A percentile compares a stretch with the other conserved stretches of the same genome.
These are phyloP conservation scores for Telenomus remus DNA, from an alignment of 1,140 invertebrate species.

Conservation along the genomic window DNA sequence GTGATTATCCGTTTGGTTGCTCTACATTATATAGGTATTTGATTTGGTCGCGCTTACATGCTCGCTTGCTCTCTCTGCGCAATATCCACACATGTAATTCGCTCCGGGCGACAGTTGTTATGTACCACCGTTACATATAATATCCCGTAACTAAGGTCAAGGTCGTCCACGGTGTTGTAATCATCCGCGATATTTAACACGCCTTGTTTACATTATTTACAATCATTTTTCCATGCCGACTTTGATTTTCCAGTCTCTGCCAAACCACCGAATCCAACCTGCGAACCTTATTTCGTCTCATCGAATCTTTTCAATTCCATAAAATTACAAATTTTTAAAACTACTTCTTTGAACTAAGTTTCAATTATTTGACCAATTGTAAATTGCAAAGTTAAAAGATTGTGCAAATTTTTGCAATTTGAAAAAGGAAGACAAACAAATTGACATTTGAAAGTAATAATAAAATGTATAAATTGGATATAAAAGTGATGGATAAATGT, in stretches of 20 bases:
- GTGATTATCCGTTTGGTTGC: slow-evolving; percentile 43
- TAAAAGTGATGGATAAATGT: too few species aligned
- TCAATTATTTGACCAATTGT: too few species aligned
- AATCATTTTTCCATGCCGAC: not conserved
- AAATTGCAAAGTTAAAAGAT: too few species aligned
- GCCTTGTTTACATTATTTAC: not conserved
- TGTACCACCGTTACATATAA: slow-evolving; percentile 36
- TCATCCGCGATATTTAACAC: slow-evolving; percentile 5
- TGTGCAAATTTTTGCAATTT: too few species aligned
- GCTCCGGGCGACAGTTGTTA: slow-evolving; percentile 59
- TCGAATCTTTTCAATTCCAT: too few species aligned
- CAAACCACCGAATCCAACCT: too few species aligned
- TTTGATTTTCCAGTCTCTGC: not conserved
- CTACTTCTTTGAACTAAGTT: too few species aligned
- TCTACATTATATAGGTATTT: slow-evolving; percentile 54
- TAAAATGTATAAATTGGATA: too few species aligned
- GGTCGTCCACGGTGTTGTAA: slow-evolving; percentile 45
- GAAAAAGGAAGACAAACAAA: too few species aligned
- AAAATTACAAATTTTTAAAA: too few species aligned
- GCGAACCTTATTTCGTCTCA: too few species aligned
- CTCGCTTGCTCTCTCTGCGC: slow-evolving; percentile 30
- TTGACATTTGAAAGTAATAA: too few species aligned
- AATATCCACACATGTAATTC: slow-evolving; percentile 55
- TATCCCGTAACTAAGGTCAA: slow-evolving; percentile 64
- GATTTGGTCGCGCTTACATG: slow-evolving; percentile 35